phyloP scores from a whole-genome alignment of 1,140 invertebrate species.

The Psilanteris sp. region DNA sequence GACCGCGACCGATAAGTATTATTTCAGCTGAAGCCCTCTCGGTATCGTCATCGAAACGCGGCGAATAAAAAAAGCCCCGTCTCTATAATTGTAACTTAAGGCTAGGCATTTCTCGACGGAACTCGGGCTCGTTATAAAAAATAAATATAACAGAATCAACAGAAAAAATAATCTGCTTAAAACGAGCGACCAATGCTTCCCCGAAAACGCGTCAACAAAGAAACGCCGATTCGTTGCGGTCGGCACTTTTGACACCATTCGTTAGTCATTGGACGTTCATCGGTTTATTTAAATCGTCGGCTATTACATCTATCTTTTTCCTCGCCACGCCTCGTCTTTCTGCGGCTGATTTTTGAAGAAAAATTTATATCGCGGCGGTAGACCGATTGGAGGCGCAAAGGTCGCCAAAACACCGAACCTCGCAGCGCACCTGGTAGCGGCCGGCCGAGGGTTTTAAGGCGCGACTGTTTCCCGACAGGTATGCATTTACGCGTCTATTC shows the following conservation, averaged over 20 bases:
- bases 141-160: conserved; percentile 29
- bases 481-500: conserved; percentile 56
- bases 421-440: conserved; percentile 50
- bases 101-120: conserved; percentile 6
- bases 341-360: conserved; percentile 29
- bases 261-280: conserved; percentile 45
- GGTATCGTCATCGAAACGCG: neutral
- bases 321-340: conserved; percentile 32
- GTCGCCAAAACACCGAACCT: conserved; percentile 28
- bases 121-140: conserved; percentile 29
- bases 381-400: conserved; percentile 39
- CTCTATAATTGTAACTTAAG: conserved; percentile 14
- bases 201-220: conserved; percentile 34
- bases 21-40: conserved; percentile 19
- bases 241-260: conserved; percentile 55
- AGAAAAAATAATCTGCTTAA: conserved; percentile 52
- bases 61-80: conserved; percentile 10
- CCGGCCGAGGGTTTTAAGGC: conserved; percentile 35
- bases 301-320: conserved; percentile 28
- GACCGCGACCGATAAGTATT: too few species aligned
- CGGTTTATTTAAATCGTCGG: conserved; percentile 41
- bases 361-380: conserved; percentile 37
- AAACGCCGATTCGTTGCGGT: conserved; percentile 37
- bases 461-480: conserved; percentile 53
- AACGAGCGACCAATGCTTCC: conserved; percentile 24